Base-by-base conservation (phyloP, 2,888 invertebrate genomes). In the Drosophila merina region DNA sequence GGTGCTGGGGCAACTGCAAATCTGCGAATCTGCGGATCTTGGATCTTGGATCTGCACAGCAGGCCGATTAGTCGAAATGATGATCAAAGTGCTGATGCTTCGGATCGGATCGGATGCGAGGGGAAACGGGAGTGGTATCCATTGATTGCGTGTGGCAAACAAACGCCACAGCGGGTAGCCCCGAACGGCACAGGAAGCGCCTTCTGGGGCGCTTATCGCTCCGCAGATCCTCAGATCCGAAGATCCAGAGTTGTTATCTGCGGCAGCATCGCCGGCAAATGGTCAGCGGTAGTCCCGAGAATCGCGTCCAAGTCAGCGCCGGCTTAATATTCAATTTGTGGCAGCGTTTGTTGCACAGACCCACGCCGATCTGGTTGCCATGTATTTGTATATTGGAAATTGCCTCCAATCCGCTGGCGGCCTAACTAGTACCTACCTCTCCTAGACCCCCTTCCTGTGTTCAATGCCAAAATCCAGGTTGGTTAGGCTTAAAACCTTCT, bases 241-340 rank as follows among this genome's bases (percentile, higher is more conserved):
- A 54, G 86, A 81, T 81, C 36, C 36, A 36, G 12, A 36, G 71
- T 55, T 72, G 69, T 79, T 79, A 79, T 79, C 79, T 74, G 9
- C 40, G n/a, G 36, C 52, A 26, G 64, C 64, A 83, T 78, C 44
- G 12, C 31, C 80, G 66, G 48, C 60, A 56, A 49, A 58, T 70
- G 58, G 57, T 38, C 74, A 58, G 71, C 45, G 45, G 45, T 38
- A 33, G 36, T 38, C 12, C 12, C 33, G 40, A 36, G 50, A 12
- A 26, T 30, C 58, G 14, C 26, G 51, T n/a, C 14, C 36, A 42
- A 68, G 55, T 49, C 63, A 64, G 63, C 74, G 82, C 76, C 76
- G 74, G 83, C 77, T 83, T 83, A 83, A 83, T 83, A 83, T 87
- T 87, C 86, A 83, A 83, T 83, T 83, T 83, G 82, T 82, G 82